phyloP scores from a whole-genome alignment of 2,797 vertebrate genomes.

The Semotilus atromaculatus region DNA sequence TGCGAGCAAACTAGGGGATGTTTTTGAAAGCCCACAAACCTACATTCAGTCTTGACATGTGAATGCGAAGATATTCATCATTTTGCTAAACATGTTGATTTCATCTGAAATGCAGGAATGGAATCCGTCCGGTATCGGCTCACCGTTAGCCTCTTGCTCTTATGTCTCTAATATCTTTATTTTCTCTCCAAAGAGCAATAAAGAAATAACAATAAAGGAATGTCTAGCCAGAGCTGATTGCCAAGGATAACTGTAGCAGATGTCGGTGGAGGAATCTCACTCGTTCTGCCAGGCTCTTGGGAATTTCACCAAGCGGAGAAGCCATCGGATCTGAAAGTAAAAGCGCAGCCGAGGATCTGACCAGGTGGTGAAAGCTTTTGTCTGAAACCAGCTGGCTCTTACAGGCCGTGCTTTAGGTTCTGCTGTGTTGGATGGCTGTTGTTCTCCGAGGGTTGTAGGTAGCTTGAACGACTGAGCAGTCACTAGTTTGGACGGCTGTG shows the following conservation, averaged over 20 bases:
- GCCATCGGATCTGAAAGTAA: constrained; percentile 48
- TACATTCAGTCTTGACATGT: background rate
- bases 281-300: constrained; percentile 65
- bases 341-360: constrained; percentile 17
- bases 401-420: constrained; percentile 44
- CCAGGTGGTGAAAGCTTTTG: constrained; percentile 53
- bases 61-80: background rate
- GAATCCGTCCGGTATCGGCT: background rate
- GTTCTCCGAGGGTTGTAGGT: constrained; percentile 19
- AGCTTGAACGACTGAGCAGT: constrained; percentile 42
- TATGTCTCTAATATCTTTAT: constrained; percentile 60
- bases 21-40: constrained; percentile 18
- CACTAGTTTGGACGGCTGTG: constrained; percentile 32
- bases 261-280: constrained; percentile 65
- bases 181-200: constrained; percentile 71
- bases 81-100: constrained; percentile 13
- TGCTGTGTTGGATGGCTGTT: constrained; percentile 20
- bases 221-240: constrained; percentile 63
- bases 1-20: constrained; percentile 11
- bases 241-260: constrained; percentile 71
- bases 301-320: constrained; percentile 51
- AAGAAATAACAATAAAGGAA: constrained; percentile 68
- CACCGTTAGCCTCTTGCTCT: constrained; percentile 34
- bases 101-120: background rate
- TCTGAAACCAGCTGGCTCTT: constrained; percentile 57